A percentile compares a stretch with the other conserved stretches of the same genome.
phyloP scores from a whole-genome alignment of 1,140 invertebrate species.

The Pentalonia nigronervosa region DNA sequence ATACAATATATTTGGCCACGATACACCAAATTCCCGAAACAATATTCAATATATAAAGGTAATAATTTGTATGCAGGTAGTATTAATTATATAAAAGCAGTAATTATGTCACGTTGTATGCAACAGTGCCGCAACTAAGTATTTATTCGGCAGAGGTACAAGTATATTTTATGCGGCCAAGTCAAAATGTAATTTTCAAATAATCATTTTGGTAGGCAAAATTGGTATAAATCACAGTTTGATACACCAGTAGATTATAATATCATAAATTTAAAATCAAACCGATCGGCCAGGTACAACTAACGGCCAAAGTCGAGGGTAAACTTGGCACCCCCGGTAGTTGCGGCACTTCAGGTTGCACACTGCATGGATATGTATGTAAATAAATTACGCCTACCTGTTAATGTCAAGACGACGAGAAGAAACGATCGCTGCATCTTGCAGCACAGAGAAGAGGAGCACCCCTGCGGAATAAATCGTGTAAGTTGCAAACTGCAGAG shows the following conservation, averaged over 20 bases:
- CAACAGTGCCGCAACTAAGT: neutral
- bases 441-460: slow-evolving; percentile 10
- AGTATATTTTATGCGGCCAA: neutral
- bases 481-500: neutral
- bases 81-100: neutral
- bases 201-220: too few species aligned
- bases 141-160: neutral
- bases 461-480: neutral
- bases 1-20: too few species aligned
- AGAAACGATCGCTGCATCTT: slow-evolving; percentile 19
- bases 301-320: too few species aligned
- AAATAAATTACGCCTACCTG: neutral
- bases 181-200: neutral
- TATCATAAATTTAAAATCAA: neutral
- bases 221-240: neutral
- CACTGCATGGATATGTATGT: neutral
- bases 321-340: neutral
- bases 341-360: neutral
- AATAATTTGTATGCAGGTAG: neutral
- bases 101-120: neutral
- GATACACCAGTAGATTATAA: neutral
- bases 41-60: neutral
- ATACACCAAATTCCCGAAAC: neutral
- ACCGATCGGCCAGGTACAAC: neutral
- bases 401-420: neutral